phyloP scores from a whole-genome alignment of 2,888 invertebrate genomes.

The Dolomedes plantarius region DNA sequence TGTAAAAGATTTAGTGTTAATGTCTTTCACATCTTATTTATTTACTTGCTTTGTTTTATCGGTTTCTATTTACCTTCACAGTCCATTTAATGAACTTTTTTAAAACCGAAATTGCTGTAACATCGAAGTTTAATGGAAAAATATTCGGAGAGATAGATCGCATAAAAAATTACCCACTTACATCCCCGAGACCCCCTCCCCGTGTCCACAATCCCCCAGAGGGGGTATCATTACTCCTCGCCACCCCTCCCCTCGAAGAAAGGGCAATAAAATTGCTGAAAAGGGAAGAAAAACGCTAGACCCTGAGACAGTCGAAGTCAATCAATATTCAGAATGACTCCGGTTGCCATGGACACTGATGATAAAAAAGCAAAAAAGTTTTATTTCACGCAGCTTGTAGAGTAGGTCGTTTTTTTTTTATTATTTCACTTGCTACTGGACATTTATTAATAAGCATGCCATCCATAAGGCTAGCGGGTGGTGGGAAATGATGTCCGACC shows the following conservation, averaged over 20 bases:
- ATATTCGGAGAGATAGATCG: neutral
- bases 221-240: neutral
- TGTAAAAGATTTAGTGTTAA: too few relatives aligned
- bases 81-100: neutral
- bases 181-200: neutral
- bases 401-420: neutral
- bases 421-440: neutral
- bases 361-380: neutral
- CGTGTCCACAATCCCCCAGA: neutral
- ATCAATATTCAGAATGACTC: slow-evolving; percentile 18
- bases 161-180: slow-evolving; percentile 9
- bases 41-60: too few relatives aligned
- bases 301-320: neutral
- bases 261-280: slow-evolving; percentile 10
- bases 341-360: slow-evolving; percentile 4
- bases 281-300: slow-evolving; percentile 7
- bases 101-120: neutral
- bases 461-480: neutral
- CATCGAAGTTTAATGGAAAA: neutral
- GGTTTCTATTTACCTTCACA: too few relatives aligned
- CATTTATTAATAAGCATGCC: neutral
- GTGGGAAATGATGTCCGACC: neutral
- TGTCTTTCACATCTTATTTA: too few relatives aligned
- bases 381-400: neutral
- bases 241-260: neutral